These are phyloP conservation scores for Gastrophryne carolinensis DNA, from an alignment of 2,797 vertebrate genomes.

Conservation along the genomic window DNA sequence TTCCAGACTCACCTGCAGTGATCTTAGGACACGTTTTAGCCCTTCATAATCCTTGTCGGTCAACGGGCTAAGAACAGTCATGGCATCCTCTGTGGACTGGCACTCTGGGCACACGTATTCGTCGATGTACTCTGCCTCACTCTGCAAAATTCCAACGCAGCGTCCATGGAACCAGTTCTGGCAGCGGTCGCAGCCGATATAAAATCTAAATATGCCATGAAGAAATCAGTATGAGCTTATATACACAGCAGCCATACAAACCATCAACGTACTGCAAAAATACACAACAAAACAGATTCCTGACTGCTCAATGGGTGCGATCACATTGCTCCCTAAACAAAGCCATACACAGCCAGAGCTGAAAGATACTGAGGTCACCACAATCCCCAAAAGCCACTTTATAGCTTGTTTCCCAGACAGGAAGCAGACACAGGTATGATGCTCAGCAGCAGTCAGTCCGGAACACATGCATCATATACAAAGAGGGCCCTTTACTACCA, in stretches of 20 bases:
- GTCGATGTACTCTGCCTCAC: conserved; percentile 95
- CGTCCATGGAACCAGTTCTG: conserved; percentile 99
- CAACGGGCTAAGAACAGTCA: conserved; percentile 94
- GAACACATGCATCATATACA: conserved; percentile 4
- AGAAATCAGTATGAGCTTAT: neutral
- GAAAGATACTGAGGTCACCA: neutral
- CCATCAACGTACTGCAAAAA: too few relatives aligned
- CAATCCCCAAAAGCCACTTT: neutral
- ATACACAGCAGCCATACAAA: neutral
- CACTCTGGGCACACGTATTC: conserved; percentile 96
- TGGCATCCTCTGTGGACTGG: conserved; percentile 96
- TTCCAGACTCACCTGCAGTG: conserved; percentile 83
- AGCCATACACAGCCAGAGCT: neutral
- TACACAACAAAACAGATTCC: too few relatives aligned
- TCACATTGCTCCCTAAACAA: neutral
- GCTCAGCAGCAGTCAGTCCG: neutral
- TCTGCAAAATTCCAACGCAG: conserved; percentile 96
- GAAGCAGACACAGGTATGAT: conserved; percentile 1
- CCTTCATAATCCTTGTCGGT: conserved; percentile 96
- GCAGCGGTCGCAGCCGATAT: conserved; percentile 97
- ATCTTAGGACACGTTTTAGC: conserved; percentile 88
- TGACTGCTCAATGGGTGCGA: too few relatives aligned
- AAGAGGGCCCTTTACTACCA: neutral
- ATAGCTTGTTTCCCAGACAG: neutral
- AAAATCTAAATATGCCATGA: conserved; percentile 82